Evolutionary conservation across 2,113 vertebrate genomes (phyloP).

Genomic region (Rhizomys pruinosus): DNA sequence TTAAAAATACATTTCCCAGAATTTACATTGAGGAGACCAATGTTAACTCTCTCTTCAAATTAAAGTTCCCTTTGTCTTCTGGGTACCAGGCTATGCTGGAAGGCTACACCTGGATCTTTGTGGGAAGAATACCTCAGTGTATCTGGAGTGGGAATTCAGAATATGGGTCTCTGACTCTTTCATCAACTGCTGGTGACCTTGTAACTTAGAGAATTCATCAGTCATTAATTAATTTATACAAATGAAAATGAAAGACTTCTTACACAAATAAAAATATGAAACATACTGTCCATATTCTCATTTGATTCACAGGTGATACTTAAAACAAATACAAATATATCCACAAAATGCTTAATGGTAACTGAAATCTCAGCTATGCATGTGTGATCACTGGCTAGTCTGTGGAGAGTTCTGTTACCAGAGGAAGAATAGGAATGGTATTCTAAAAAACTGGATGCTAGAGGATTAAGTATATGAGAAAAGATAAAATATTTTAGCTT

Average conservation of each 20-base stretch:
- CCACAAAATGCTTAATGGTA: neutral
- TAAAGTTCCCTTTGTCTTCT: conserved; percentile 46
- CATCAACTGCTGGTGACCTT: neutral
- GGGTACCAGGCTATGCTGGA: neutral
- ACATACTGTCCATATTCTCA: neutral
- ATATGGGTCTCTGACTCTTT: neutral
- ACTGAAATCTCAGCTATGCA: neutral
- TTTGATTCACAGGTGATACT: neutral
- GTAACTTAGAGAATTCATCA: neutral
- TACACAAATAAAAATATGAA: neutral
- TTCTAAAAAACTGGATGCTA: neutral
- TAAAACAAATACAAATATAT: neutral
- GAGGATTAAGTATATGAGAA: neutral
- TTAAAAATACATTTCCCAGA: conserved; percentile 43
- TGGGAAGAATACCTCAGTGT: neutral
- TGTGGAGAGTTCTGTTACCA: neutral
- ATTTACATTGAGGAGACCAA: conserved; percentile 42
- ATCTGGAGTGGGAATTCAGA: neutral
- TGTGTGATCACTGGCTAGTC: neutral
- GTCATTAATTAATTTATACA: neutral
- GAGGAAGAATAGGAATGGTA: neutral
- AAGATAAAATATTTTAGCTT: neutral
- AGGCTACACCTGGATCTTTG: neutral
- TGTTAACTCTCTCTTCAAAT: conserved; percentile 44
- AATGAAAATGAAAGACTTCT: neutral